phyloP scores from a whole-genome alignment of 2,113 vertebrate species.

The Larimichthys polyactis region DNA sequence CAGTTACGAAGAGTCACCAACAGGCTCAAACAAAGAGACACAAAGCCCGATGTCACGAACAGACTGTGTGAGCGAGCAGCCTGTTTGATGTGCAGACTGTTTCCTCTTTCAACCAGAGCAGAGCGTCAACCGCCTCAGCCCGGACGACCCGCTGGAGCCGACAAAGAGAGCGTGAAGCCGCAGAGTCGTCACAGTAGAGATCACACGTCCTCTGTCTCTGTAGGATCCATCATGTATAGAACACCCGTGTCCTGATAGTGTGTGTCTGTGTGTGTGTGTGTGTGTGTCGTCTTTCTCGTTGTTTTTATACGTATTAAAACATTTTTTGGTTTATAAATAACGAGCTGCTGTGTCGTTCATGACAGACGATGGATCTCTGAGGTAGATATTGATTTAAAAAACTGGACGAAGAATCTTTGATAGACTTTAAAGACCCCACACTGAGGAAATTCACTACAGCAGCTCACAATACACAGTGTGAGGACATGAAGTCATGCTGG shows the following conservation, averaged over 20 bases:
- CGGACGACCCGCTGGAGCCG: not conserved
- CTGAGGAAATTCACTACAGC: too few relatives aligned
- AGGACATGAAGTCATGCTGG: too few relatives aligned
- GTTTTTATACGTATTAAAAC: conserved; percentile 80
- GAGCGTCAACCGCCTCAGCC: conserved; percentile 13
- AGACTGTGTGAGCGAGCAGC: conserved; percentile 47
- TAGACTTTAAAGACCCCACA: too few relatives aligned
- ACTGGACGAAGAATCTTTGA: not conserved
- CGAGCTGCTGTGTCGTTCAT: not conserved
- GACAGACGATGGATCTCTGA: not conserved
- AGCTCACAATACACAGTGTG: too few relatives aligned
- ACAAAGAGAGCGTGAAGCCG: not conserved
- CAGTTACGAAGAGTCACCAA: conserved; percentile 23
- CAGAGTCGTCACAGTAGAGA: conserved; percentile 12
- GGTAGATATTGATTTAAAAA: not conserved
- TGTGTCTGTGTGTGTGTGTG: conserved; percentile 32
- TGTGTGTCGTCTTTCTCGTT: conserved; percentile 20
- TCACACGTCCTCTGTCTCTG: conserved; percentile 46
- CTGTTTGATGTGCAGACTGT: conserved; percentile 20
- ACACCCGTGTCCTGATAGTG: conserved; percentile 18
- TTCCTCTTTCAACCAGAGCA: conserved; percentile 29
- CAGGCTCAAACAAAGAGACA: conserved; percentile 39
- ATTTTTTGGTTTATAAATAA: conserved; percentile 60
- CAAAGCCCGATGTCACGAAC: conserved; percentile 25
- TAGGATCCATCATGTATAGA: conserved; percentile 52